These are phyloP conservation scores for Cossypha niveicapilla DNA, from an alignment of 2,797 vertebrate species.

Conservation along the genomic window DNA sequence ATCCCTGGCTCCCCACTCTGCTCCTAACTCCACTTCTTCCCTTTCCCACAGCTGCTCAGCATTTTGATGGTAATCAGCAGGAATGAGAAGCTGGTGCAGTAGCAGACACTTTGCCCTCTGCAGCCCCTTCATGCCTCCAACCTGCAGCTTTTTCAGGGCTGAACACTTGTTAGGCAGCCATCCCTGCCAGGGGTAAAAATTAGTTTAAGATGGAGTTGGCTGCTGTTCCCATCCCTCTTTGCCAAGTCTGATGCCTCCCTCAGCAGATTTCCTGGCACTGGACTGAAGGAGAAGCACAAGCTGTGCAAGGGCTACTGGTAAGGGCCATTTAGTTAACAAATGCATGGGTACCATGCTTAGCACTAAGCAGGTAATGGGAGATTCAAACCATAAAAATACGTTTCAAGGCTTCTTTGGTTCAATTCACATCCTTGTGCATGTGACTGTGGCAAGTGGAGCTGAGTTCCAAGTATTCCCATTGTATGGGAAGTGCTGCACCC, in stretches of 20 bases:
- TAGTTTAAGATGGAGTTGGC: conserved; percentile 1
- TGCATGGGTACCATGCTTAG: neutral
- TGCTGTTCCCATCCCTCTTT: neutral
- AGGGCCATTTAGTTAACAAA: neutral
- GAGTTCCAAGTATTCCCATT: accelerated
- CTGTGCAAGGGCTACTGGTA: neutral
- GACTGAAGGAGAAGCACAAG: neutral
- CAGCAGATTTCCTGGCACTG: neutral
- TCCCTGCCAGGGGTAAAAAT: neutral
- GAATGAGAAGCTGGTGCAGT: neutral
- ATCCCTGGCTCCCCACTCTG: neutral
- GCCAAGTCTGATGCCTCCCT: neutral
- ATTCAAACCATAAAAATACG: neutral
- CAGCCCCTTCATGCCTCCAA: neutral
- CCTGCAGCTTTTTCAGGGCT: neutral
- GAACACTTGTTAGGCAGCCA: neutral
- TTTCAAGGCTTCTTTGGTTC: neutral
- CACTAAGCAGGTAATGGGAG: neutral
- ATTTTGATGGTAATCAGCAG: neutral
- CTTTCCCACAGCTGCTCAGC: neutral
- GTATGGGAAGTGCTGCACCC: accelerated
- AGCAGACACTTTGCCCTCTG: neutral
- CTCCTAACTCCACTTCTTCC: neutral
- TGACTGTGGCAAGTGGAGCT: neutral
- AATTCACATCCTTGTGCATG: neutral